A percentile compares a stretch with the other conserved stretches of the same genome.
Conservation (phyloP, 2,797 vertebrate species). For the Kryptopterus vitreolus region DNA sequence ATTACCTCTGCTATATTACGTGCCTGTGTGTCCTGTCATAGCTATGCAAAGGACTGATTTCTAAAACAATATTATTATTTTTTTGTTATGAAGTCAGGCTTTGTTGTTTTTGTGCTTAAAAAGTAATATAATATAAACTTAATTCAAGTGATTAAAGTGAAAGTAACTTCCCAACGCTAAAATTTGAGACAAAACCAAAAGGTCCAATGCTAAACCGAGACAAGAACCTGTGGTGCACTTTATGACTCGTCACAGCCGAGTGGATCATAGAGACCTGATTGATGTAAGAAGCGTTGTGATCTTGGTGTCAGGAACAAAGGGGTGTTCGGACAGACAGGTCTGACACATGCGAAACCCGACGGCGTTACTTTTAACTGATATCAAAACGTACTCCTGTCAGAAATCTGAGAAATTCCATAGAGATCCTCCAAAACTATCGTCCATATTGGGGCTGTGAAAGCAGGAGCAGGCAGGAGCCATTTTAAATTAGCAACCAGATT, state of each 20-base stretch:
- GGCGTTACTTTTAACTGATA: neutral
- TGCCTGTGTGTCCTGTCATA: too few species aligned
- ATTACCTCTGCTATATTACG: too few species aligned
- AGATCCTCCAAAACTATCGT: neutral
- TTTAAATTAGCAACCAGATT: neutral
- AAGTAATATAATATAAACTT: too few species aligned
- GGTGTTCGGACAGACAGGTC: neutral
- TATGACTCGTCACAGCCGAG: neutral
- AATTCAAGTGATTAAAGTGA: too few species aligned
- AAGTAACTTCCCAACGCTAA: too few species aligned
- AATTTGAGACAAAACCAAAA: neutral
- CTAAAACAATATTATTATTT: too few species aligned
- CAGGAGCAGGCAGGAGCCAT: neutral
- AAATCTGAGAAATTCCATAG: neutral
- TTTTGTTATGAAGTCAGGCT: too few species aligned
- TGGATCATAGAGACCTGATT: neutral
- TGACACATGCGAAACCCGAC: neutral
- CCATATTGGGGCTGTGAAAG: neutral
- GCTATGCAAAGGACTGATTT: too few species aligned
- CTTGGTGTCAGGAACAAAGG: neutral
- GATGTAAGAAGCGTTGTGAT: neutral
- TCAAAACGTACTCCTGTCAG: neutral
- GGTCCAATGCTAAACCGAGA: neutral
- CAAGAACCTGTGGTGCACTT: neutral
- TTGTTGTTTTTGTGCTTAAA: too few species aligned